Base-by-base conservation (phyloP, 2,797 vertebrate genomes). In the Threskiornis aethiopicus region DNA sequence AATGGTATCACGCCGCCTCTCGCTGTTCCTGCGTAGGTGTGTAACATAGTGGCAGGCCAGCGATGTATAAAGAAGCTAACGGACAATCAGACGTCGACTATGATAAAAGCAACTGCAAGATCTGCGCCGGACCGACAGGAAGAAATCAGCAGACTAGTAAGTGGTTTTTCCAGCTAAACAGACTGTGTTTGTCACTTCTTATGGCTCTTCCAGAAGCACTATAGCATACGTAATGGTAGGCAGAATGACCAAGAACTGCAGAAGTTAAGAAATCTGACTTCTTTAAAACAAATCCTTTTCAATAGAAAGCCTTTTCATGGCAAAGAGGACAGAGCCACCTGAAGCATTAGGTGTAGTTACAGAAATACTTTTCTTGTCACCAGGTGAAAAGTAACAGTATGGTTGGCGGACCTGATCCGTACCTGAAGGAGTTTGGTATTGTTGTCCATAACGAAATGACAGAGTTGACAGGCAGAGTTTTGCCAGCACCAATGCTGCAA, bases 401-500 rank as follows among this genome's bases (percentile, higher is more conserved):
- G 99, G 99, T 99, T 51, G 99, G 99, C 59, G 99, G 99, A 62
- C 99, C 99, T 13, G 99, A 99, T 96, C 99, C 99, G 0, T 99
- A 99, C 87, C 98, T 99, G 96, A 99, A 99, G 94, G 99, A 99
- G 96, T 99, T 99, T 96, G 99, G 99, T 75, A 99, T 99, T 46
- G 99, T 99, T 58, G 99, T 99, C 72, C 99, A 99, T 97, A 99
- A 99, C 4, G 99, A 99, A 97, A 99, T 99, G 99, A 99, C 99
- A 0, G 99, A 99, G 89, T 98, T 99, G 91, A 99, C 99, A 4
- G 99, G 99, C 66, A 99, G 99, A 96, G 99, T 99, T 85, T 98
- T 99, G 96, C 99, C 99, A 94, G 99, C 99, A 26, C 99, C 99
- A 71, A 99, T 99, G 99, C 98, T 99, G 79, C 99, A 99, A 79